Evolutionary conservation across 2,797 vertebrate genomes (phyloP).

Genomic region (Babyrousa celebensis): DNA sequence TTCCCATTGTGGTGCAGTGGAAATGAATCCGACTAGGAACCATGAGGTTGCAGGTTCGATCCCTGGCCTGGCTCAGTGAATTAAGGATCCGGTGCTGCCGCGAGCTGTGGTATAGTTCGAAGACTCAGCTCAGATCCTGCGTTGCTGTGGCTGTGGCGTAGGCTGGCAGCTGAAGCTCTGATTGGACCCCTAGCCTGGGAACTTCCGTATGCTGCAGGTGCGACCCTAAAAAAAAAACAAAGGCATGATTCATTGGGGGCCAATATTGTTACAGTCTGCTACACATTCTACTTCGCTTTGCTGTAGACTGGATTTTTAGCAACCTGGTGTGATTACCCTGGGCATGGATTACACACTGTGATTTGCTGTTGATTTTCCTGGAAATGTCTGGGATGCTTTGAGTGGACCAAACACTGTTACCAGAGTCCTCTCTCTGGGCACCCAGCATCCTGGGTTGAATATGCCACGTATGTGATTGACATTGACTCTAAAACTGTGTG

Average conservation of each 20-base stretch:
- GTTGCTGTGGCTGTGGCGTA: no score
- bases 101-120: no score
- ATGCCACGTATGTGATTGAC: neutral
- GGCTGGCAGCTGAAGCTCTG: no score
- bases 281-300: slow-evolving; percentile 34
- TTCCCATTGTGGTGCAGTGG: no score
- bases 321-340: neutral
- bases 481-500: neutral
- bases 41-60: no score
- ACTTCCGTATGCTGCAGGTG: no score
- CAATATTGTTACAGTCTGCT: neutral
- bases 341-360: neutral
- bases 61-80: no score
- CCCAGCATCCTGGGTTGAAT: neutral
- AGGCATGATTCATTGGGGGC: neutral
- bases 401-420: neutral
- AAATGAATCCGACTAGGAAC: no score
- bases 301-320: neutral
- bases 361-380: neutral
- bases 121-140: no score
- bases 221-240: neutral
- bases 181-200: no score
- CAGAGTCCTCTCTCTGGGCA: neutral
- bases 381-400: neutral
- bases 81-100: no score